phyloP scores from a whole-genome alignment of 2,888 invertebrate species.

The Agrotis exclamationis region DNA sequence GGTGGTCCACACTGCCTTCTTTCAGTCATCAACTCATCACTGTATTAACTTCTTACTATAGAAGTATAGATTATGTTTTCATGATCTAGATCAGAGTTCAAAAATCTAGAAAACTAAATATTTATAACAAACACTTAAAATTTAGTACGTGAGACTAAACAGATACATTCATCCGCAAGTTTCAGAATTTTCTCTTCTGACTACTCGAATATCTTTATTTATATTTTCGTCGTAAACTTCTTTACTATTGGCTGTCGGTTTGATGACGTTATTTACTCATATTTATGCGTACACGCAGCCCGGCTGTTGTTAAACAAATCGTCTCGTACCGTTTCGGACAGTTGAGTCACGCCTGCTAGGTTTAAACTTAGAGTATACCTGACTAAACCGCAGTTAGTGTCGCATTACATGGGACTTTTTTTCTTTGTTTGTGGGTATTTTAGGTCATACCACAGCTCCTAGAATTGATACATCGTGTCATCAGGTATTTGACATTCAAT shows the following conservation, averaged over 20 bases:
- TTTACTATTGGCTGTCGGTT: slow-evolving; percentile 44
- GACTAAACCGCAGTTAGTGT: slow-evolving; percentile 62
- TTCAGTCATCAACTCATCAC: not conserved
- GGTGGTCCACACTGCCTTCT: too few relatives aligned
- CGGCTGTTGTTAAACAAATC: slow-evolving; percentile 73
- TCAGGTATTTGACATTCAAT: not conserved
- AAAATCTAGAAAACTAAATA: slow-evolving; percentile 33
- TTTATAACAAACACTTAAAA: slow-evolving; percentile 19
- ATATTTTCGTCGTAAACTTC: slow-evolving; percentile 33
- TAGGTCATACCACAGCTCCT: not conserved
- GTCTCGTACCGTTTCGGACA: slow-evolving; percentile 64
- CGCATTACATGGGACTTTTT: slow-evolving; percentile 62
- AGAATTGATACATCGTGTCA: not conserved
- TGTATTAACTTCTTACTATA: not conserved
- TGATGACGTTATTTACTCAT: slow-evolving; percentile 66
- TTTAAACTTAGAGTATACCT: slow-evolving; percentile 75
- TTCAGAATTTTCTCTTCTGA: slow-evolving; percentile 21
- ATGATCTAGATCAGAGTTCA: slow-evolving; percentile 30
- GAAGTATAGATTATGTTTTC: not conserved
- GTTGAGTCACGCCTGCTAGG: slow-evolving; percentile 74
- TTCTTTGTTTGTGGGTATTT: slow-evolving; percentile 40
- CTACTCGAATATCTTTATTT: slow-evolving; percentile 34
- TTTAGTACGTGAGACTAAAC: slow-evolving; percentile 20
- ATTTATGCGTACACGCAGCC: slow-evolving; percentile 67
- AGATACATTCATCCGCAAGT: slow-evolving; percentile 23